Evolutionary conservation across 1,140 invertebrate genomes (phyloP).

Genomic region (Cyphomyrmex costatus): DNA sequence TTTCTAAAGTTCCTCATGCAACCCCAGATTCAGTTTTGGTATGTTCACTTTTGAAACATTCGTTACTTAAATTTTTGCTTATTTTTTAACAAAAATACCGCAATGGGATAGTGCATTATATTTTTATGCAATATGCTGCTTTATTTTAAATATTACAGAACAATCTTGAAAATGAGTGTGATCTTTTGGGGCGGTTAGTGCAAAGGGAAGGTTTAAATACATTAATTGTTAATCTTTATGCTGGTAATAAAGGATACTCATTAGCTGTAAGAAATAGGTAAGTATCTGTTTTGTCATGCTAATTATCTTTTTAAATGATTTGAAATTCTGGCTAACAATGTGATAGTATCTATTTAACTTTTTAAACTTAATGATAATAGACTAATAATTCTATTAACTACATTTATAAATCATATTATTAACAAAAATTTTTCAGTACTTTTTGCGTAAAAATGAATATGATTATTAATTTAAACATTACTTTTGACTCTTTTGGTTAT

Average conservation of each 20-base stretch:
- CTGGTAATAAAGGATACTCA: slow-evolving; percentile 96
- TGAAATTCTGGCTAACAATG: background rate
- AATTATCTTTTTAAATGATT: slow-evolving; percentile 1
- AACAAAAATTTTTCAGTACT: background rate
- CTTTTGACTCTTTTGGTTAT: background rate
- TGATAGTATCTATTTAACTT: background rate
- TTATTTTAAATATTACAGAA: slow-evolving; percentile 83
- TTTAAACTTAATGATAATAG: slow-evolving; percentile 3
- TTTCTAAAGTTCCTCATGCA: slow-evolving; percentile 84
- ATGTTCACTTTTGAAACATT: slow-evolving; percentile 60
- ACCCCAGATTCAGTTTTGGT: slow-evolving; percentile 86
- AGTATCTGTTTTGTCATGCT: slow-evolving; percentile 41
- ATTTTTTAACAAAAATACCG: background rate
- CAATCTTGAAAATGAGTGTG: slow-evolving; percentile 91
- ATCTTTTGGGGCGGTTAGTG: slow-evolving; percentile 94
- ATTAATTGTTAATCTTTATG: slow-evolving; percentile 96
- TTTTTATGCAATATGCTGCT: slow-evolving; percentile 18
- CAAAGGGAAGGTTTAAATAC: slow-evolving; percentile 94
- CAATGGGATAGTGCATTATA: background rate
- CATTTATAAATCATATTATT: background rate
- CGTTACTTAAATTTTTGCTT: background rate
- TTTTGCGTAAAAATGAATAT: slow-evolving; percentile 1
- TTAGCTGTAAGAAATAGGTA: slow-evolving; percentile 90
- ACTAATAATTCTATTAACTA: slow-evolving; percentile 5
- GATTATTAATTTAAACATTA: slow-evolving; percentile 9